Percentiles rank a stretch among this genome's conserved stretches.
phyloP scores from a whole-genome alignment of 2,113 vertebrate species.

The Alouatta palliata region DNA sequence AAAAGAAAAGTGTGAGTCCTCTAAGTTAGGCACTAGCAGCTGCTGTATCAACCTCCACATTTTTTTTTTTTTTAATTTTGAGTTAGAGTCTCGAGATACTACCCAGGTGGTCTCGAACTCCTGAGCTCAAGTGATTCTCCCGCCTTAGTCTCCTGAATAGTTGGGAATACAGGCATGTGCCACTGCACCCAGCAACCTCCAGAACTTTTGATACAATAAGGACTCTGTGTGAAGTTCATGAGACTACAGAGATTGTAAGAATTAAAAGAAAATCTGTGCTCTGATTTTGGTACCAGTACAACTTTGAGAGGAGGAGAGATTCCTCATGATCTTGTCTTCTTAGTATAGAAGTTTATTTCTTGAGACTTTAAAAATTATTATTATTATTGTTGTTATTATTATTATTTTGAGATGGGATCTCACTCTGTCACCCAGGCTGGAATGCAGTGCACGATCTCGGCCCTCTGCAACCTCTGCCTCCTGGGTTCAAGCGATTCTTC shows the following conservation, averaged over 20 bases:
- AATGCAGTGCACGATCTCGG: no score
- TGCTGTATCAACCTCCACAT: not conserved
- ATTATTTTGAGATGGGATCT: no score
- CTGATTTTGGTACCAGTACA: not conserved
- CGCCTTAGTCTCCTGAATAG: not conserved
- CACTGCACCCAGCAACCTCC: not conserved
- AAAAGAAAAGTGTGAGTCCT: not conserved
- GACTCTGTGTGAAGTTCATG: not conserved
- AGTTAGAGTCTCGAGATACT: not conserved
- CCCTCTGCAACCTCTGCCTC: no score
- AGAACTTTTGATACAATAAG: not conserved
- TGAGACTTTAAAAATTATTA: not conserved
- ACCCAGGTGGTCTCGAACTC: not conserved
- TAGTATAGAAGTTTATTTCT: not conserved
- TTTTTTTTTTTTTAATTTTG: not conserved
- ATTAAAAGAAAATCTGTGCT: not conserved
- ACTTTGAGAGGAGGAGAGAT: not conserved
- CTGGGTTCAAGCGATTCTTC: no score
- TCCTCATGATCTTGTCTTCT: not conserved
- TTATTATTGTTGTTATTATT: no score
- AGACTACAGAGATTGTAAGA: not conserved
- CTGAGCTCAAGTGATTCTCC: not conserved
- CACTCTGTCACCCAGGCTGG: no score
- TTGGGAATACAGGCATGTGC: not conserved
- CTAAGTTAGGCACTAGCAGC: not conserved